Percentiles rank a stretch among this genome's conserved stretches.
These are phyloP conservation scores for Accipiter cooperii DNA, from an alignment of 2,113 vertebrate genomes.

Conservation along the genomic window DNA sequence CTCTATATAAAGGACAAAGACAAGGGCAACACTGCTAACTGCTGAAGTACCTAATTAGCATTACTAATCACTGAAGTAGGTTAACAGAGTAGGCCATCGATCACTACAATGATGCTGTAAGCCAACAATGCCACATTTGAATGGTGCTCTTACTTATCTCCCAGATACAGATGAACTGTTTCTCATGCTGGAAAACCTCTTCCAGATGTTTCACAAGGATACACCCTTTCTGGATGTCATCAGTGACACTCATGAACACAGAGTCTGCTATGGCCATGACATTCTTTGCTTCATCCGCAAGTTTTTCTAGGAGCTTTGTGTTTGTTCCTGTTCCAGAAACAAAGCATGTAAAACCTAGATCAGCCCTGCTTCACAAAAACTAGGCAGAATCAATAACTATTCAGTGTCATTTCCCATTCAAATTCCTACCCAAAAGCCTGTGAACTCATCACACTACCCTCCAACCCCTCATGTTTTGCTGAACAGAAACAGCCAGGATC, in stretches of 20 bases:
- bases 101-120: neutral
- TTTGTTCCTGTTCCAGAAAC: constrained; percentile 66
- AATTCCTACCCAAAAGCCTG: neutral
- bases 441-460: neutral
- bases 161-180: constrained; percentile 72
- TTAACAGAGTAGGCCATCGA: neutral
- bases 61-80: neutral
- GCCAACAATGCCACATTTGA: too few species aligned
- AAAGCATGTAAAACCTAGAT: neutral
- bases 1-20: neutral
- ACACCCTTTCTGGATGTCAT: constrained; percentile 50
- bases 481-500: neutral
- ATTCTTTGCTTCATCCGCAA: constrained; percentile 69
- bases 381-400: neutral
- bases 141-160: constrained; percentile 70
- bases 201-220: constrained; percentile 74
- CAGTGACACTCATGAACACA: constrained; percentile 33
- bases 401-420: fast-evolving
- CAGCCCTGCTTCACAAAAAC: neutral
- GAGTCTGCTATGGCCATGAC: constrained; percentile 70
- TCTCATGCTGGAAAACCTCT: constrained; percentile 48
- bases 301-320: constrained; percentile 58
- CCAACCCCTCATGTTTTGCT: neutral
- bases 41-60: neutral
- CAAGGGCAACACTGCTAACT: neutral